Conservation (phyloP, 2,888 invertebrate genomes). For the Poecilobothrus nobilitatus region DNA sequence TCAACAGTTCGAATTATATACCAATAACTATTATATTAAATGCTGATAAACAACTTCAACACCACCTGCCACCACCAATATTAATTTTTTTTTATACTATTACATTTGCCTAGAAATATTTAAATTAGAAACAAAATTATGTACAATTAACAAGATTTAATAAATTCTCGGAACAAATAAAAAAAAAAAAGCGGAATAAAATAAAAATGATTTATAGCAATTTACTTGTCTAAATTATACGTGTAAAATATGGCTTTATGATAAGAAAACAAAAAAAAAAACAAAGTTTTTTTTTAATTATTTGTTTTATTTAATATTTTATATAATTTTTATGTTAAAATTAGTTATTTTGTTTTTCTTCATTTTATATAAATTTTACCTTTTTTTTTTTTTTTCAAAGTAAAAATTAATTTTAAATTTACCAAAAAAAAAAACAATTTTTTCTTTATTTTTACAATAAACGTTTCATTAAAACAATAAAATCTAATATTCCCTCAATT, state of each 20-base stretch:
- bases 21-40: background rate
- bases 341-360: background rate
- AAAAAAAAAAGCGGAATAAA: too few relatives aligned
- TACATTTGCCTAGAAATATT: too few relatives aligned
- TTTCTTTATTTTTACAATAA: background rate
- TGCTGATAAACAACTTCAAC: background rate
- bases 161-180: too few relatives aligned
- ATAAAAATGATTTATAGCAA: too few relatives aligned
- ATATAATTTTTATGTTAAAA: background rate
- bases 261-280: too few relatives aligned
- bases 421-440: background rate
- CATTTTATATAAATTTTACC: background rate
- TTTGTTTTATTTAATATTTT: background rate
- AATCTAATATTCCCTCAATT: too few relatives aligned
- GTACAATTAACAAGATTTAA: too few relatives aligned
- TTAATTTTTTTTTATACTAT: background rate
- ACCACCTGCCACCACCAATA: slow-evolving; percentile 4
- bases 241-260: too few relatives aligned
- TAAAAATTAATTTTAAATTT: background rate
- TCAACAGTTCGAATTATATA: too few relatives aligned
- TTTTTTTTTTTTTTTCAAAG: background rate
- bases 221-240: too few relatives aligned
- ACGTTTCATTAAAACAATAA: background rate
- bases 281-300: too few relatives aligned
- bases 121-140: too few relatives aligned